Conservation (phyloP, 2,113 vertebrate species). For the Elephantulus edwardii region DNA sequence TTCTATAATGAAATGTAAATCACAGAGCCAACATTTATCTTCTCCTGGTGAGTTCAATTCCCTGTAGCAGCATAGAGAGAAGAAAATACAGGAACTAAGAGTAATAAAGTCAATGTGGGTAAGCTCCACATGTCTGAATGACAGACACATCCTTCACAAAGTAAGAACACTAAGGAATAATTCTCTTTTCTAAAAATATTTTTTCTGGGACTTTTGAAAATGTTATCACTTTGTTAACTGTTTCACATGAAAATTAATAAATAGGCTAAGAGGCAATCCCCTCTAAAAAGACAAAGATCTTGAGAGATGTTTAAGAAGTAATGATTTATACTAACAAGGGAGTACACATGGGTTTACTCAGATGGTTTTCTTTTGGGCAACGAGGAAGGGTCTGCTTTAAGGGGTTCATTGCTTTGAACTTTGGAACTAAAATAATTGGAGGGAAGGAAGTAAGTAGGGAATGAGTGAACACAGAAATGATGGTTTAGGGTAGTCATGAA, state of each 20-base stretch:
- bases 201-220: neutral
- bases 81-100: constrained; percentile 32
- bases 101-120: neutral
- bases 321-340: neutral
- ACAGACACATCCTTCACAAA: neutral
- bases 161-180: neutral
- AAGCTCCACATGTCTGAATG: neutral
- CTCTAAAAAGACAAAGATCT: neutral
- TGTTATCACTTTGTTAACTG: neutral
- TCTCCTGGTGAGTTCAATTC: constrained; percentile 49
- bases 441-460: neutral
- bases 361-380: neutral
- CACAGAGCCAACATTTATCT: constrained; percentile 28
- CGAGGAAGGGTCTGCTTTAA: neutral
- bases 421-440: neutral
- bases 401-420: neutral
- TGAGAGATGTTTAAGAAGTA: neutral
- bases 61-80: neutral
- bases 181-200: neutral
- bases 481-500: neutral
- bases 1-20: constrained; percentile 59
- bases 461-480: neutral
- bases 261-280: neutral
- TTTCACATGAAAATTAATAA: neutral
- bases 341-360: neutral